Base-by-base conservation (phyloP, 2,888 invertebrate genomes). In the Chymomyza amoena region DNA sequence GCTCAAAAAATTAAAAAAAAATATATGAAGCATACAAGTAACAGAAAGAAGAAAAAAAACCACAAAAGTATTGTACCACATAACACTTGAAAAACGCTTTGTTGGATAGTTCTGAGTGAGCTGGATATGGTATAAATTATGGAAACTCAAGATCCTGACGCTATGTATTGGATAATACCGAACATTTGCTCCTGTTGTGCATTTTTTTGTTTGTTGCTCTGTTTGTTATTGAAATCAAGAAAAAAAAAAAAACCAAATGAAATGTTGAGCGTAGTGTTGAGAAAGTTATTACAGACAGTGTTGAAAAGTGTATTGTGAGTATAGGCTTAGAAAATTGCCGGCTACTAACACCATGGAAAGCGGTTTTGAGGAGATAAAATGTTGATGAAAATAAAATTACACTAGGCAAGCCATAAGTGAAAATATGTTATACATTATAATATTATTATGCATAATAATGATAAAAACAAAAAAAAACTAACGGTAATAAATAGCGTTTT, bases 121-220 rank as follows among this genome's bases (percentile, higher is more conserved):
- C 28, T 16, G 59, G 66, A 15, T 25, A 68, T 54, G 45, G 57
- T 51, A 28, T 9, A 56, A 68, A 61, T 60, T 61, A 66, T 60
- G 28, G 18, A 61, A 57, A 10, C 25, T 66, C 25, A 54, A 64
- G 61, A 76, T 76, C 78, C 80, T 74, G 69, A 68, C 63, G 61
- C 64, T 79, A 74, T 75, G 67, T 70, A 79, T 78, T 45, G 63
- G 52, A 59, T 61, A 64, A 36, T 6, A 60, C 28, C 60, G 45
- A 39, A 63, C 63, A 73, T 72, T 76, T 77, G 84, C 85, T 85
- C 81, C 84, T 84, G 85, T 83, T 85, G 86, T 85, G 77, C 78
- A 79, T 76, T 77, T 86, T 82, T 77, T 85, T 87, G 81, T 83
- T 83, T 84, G 77, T 87, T 85, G 84, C 87, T 87, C 85, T 85